Conservation (phyloP, 2,888 invertebrate species). For the Erebia palarica region DNA sequence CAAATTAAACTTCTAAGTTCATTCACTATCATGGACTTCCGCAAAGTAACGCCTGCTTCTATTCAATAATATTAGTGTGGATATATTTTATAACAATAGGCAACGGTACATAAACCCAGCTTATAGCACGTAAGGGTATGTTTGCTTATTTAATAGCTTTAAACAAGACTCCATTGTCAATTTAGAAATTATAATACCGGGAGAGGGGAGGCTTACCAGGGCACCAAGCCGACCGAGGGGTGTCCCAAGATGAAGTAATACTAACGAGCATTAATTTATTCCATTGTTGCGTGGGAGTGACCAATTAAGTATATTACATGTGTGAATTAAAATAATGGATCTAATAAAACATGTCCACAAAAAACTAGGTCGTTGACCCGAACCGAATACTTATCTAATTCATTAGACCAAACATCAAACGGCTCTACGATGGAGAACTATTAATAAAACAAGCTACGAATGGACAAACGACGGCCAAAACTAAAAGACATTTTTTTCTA, state of each 20-base stretch:
- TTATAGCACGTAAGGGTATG: neutral
- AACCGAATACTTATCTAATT: slow-evolving; percentile 28
- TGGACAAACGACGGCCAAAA: slow-evolving; percentile 13
- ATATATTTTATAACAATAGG: neutral
- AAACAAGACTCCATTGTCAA: slow-evolving; percentile 13
- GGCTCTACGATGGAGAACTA: slow-evolving; percentile 1
- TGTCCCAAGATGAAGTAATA: slow-evolving; percentile 24
- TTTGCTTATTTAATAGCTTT: slow-evolving; percentile 12
- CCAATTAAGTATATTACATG: slow-evolving; percentile 35
- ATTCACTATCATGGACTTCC: too few relatives aligned
- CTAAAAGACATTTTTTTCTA: neutral
- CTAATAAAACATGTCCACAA: slow-evolving; percentile 34
- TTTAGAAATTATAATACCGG: neutral
- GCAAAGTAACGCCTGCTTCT: too few relatives aligned
- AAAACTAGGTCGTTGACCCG: slow-evolving; percentile 30
- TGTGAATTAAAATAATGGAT: slow-evolving; percentile 40
- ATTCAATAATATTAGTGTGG: too few relatives aligned
- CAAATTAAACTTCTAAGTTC: too few relatives aligned
- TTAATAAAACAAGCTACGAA: slow-evolving; percentile 5
- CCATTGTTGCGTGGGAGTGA: slow-evolving; percentile 31
- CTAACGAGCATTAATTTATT: slow-evolving; percentile 31
- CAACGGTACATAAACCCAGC: neutral
- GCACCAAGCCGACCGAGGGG: slow-evolving; percentile 9
- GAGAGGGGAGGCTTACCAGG: neutral
- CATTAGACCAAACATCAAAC: slow-evolving; percentile 22